Evolutionary conservation across 2,113 vertebrate genomes (phyloP).

Genomic region (Nansenia antarctica): DNA sequence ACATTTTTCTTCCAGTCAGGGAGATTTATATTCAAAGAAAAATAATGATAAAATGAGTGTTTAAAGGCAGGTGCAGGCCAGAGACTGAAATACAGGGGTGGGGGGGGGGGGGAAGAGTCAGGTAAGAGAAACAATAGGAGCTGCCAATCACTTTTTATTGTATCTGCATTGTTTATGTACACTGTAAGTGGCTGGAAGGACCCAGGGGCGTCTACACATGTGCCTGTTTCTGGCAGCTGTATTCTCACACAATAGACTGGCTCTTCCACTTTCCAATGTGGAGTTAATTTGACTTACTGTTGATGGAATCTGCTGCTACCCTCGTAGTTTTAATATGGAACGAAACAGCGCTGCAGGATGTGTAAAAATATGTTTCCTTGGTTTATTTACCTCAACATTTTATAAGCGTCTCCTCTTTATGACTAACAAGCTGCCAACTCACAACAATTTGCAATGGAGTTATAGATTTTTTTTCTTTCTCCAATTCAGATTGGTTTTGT

Average conservation of each 20-base stretch:
- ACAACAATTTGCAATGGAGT: conserved; percentile 10
- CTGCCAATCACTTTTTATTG: conserved; percentile 60
- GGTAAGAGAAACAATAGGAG: conserved; percentile 50
- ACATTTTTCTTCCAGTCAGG: conserved; percentile 41
- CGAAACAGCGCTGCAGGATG: conserved; percentile 39
- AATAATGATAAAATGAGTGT: conserved; percentile 40
- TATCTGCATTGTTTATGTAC: conserved; percentile 57
- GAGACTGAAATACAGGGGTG: conserved; percentile 17
- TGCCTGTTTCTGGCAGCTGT: conserved; percentile 51
- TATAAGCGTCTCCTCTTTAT: conserved; percentile 33
- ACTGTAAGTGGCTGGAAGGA: conserved; percentile 64
- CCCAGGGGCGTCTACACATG: conserved; percentile 49
- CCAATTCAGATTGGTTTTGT: background rate
- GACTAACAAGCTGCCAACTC: conserved; percentile 29
- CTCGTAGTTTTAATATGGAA: conserved; percentile 54
- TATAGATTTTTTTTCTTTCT: conserved; percentile 18
- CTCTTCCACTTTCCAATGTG: conserved; percentile 53
- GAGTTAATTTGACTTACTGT: conserved; percentile 58
- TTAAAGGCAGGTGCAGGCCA: conserved; percentile 60
- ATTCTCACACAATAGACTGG: conserved; percentile 41
- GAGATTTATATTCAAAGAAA: conserved; percentile 54
- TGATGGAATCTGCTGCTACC: conserved; percentile 45
- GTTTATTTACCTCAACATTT: conserved; percentile 51
- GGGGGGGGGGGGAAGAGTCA: conserved; percentile 29
- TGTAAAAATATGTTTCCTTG: conserved; percentile 47